Base-by-base conservation (phyloP, 2,797 vertebrate genomes). In the Synanceia verrucosa region DNA sequence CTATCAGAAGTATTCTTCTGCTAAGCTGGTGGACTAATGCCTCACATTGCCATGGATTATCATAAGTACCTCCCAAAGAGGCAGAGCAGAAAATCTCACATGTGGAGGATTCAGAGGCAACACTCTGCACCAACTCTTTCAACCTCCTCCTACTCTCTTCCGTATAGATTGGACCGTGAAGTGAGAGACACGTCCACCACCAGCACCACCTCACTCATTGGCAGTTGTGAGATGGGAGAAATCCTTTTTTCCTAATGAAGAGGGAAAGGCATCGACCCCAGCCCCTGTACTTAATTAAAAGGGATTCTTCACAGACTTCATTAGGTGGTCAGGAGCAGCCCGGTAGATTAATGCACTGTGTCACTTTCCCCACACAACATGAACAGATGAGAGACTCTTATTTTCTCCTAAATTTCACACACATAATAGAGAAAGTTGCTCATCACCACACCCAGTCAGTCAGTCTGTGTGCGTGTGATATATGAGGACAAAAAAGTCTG, bases 231-330 rank as follows among this genome's bases (percentile, higher is more conserved):
- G 87, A 86, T 23, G 57, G 76, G 83, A 79, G 57, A 89, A 90
- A 90, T 91, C 84, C 78, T 88, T 91, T 89, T 80, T 76, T 82
- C 85, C 79, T 91, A 92, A 93, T 94, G 88, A 92, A 91, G 89
- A 90, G 82, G 91, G 91, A 91, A 84, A 88, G 82, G 83, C 86
- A 93, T 93, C 83, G 90, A 93, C 93, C 89, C 70, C 63, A 65
- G 81, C 82, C 85, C 83, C 86, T 85, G 83, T 86, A 90, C 91
- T 93, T 93, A 94, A 94, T 94, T 94, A 94, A 94, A 92, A 94
- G 82, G 79, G 90, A 94, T 94, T 92, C 91, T 93, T 94, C 91
- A 91, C 91, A 88, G 92, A 92, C 93, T 95, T 94, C 92, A 95
- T 94, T 94, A 94, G 88, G 85, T 86, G 81, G 86, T 89, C 89